Conservation (phyloP, 2,797 vertebrate genomes). For the Typhlichthys subterraneus region DNA sequence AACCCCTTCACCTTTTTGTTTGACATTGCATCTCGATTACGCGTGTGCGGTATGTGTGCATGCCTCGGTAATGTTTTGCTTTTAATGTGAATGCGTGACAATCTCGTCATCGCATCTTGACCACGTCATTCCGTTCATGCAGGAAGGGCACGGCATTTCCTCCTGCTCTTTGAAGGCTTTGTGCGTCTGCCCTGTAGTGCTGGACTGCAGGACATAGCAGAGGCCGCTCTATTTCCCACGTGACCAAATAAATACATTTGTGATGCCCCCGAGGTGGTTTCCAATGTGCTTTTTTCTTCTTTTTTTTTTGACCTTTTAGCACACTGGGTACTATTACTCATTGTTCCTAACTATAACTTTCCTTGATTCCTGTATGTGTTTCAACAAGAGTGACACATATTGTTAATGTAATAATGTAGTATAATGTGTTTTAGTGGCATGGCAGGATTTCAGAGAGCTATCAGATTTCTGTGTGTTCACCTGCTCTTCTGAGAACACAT, state of each 20-base stretch:
- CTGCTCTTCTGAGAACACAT: conserved; percentile 1
- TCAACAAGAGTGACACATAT: conserved; percentile 52
- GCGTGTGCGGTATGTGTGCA: background rate
- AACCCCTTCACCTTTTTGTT: background rate
- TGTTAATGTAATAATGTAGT: conserved; percentile 52
- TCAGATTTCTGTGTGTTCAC: conserved; percentile 18
- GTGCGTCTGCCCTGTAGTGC: conserved; percentile 56
- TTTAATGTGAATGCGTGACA: conserved; percentile 32
- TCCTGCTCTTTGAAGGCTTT: conserved; percentile 69
- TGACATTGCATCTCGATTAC: no score
- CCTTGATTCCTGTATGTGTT: conserved; percentile 57
- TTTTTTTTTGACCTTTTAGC: conserved; percentile 27
- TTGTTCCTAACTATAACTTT: conserved; percentile 47
- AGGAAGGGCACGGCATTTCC: conserved; percentile 79
- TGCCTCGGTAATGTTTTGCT: conserved; percentile 4
- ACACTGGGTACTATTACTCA: conserved; percentile 29
- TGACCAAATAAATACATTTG: conserved; percentile 66
- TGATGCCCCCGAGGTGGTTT: conserved; percentile 36
- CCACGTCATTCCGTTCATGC: conserved; percentile 65
- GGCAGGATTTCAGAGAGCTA: conserved; percentile 49
- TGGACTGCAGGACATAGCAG: conserved; percentile 56
- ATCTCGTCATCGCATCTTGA: conserved; percentile 64
- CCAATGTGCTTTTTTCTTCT: conserved; percentile 6
- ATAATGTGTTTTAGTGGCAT: conserved; percentile 41
- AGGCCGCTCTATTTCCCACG: conserved; percentile 38